Evolutionary conservation across 1,140 invertebrate species (phyloP).

Genomic region (Brachionus angularis): DNA sequence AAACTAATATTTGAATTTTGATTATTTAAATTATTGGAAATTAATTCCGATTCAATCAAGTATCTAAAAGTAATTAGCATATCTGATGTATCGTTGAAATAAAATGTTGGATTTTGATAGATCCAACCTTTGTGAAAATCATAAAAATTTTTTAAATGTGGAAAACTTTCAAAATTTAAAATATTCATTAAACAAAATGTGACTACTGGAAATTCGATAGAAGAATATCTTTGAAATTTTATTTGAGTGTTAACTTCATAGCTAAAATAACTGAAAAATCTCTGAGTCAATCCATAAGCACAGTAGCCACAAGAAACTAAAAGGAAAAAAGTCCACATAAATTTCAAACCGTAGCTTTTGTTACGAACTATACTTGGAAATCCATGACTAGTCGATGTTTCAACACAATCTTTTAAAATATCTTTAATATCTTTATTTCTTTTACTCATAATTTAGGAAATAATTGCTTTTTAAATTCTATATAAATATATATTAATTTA

Average conservation of each 20-base stretch:
- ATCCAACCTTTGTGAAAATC: no score
- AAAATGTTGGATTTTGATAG: no score
- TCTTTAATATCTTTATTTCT: background rate
- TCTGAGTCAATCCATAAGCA: background rate
- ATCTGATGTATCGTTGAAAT: no score
- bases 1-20: background rate
- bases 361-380: conserved; percentile 8
- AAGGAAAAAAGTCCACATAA: background rate
- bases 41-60: background rate
- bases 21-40: background rate
- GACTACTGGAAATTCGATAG: background rate
- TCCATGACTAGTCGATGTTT: conserved; percentile 1
- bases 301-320: background rate
- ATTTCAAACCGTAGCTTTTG: background rate
- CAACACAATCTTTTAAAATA: background rate
- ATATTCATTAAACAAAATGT: no score
- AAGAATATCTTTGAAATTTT: background rate
- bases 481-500: no score
- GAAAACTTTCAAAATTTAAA: no score
- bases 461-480: no score
- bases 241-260: conserved; percentile 4
- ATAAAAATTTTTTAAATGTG: no score
- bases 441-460: no score
- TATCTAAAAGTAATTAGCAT: background rate
- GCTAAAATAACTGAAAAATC: background rate